Conservation (phyloP, 2,888 invertebrate genomes). For the Xanthia togata region DNA sequence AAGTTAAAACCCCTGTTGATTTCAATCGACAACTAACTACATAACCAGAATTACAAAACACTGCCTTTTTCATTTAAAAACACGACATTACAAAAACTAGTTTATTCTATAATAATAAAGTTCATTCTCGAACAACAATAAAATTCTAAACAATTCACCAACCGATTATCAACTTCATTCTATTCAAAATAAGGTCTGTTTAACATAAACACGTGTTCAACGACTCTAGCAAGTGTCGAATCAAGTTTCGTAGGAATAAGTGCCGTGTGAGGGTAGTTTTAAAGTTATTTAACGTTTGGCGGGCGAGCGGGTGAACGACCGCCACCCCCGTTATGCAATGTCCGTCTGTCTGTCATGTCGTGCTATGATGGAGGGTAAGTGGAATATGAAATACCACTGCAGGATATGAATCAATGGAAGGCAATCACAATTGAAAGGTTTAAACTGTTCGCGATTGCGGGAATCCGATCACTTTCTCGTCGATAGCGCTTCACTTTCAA, state of each 20-base stretch:
- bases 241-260: conserved; percentile 43
- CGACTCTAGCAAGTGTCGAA: conserved; percentile 33
- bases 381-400: conserved; percentile 46
- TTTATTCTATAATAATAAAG: conserved; percentile 1
- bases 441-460: conserved; percentile 23
- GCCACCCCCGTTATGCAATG: conserved; percentile 76
- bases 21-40: conserved; percentile 20
- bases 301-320: conserved; percentile 79
- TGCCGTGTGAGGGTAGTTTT: conserved; percentile 56
- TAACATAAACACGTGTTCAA: conserved; percentile 52
- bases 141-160: conserved; percentile 16
- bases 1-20: conserved; percentile 4
- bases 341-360: conserved; percentile 69
- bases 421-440: conserved; percentile 34
- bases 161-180: conserved; percentile 37
- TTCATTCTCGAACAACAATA: conserved; percentile 25
- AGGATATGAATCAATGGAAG: conserved; percentile 33
- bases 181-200: conserved; percentile 47
- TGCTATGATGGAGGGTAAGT: conserved; percentile 55
- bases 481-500: neutral
- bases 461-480: conserved; percentile 9
- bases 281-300: conserved; percentile 63
- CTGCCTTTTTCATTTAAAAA: conserved; percentile 17
- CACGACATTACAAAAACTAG: neutral
- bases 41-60: conserved; percentile 19